Base-by-base conservation (phyloP, 2,113 vertebrate species). In the Seriola rivoliana region DNA sequence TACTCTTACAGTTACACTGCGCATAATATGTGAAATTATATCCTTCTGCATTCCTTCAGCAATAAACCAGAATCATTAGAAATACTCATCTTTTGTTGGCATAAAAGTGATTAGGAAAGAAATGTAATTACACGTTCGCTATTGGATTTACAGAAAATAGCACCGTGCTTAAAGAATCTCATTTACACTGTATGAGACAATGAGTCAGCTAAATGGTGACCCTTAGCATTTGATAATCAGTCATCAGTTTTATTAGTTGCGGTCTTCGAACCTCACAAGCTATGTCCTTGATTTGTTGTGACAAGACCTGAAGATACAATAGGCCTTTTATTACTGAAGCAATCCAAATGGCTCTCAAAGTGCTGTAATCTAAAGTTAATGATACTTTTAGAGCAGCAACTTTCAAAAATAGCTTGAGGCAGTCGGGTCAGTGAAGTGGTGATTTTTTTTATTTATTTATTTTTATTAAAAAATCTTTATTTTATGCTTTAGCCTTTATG, bases 201-300 rank as follows among this genome's bases (percentile, higher is more conserved):
- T 84, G 71, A 85, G 44, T 72, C 60, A 70, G 71, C 68, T 81
- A 57, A 84, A 91, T 74, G 60, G 72, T 81, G 80, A 72, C 89
- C 87, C 86, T 87, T 86, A 88, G 59, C 75, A 71, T 84, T 76
- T 86, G 79, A 88, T 91, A 79, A 91, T 85, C 81, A 77, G 75
- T 85, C 65, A 90, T 85, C 74, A 79, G 54, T 82, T 89, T 92
- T 90, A 92, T 89, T 78, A 80, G 87, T 75, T 68, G 32, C 76
- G 84, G 71, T 90, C 89, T 91, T 93, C 55, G 84, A 80, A 92
- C 87, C 42, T 85, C 80, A 54, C 69, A 17, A 25, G 71, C 36
- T 68, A 17, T 48, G 79, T 77, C 77, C 75, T 85, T 92, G 78
- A 89, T 90, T 88, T 81, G 2, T 68, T 63, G 52, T 75, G 79